Base-by-base conservation (phyloP, 2,113 vertebrate species). In the Brienomyrus brachyistius region DNA sequence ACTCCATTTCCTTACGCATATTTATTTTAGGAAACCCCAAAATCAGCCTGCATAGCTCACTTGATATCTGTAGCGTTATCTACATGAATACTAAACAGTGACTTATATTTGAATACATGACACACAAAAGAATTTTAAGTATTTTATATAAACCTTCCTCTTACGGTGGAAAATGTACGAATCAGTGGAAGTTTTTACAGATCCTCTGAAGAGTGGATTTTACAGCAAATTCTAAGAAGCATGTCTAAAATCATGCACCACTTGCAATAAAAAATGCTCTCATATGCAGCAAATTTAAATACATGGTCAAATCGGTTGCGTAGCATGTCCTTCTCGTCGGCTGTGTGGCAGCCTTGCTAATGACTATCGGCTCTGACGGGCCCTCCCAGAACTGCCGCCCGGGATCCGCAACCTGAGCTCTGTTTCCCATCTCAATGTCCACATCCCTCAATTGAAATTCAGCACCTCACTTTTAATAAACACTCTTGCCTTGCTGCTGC, bases 401-500 rank as follows among this genome's bases (percentile, higher is more conserved):
- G 13, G 74, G 35, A 80, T 40, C 74, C 17, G 35, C 74, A 40
- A 35, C 74, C 74, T 19, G n/a, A 13, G 35, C 74, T 17, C 70
- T 4, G n/a, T 70, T 70, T 80, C 74, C 74, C 35, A 43, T 80
- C 35, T 40, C 74, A 80, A 43, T 80, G 74, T 80, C 74, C 74
- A 80, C 74, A 43, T 40, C 74, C 74, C 74, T 19, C 74, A 43
- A 80, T 80, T 80, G 74, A 80, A 80, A 80, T 80, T 80, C 74
- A 80, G 74, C 74, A 4, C 74, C 74, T 80, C 74, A 80, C 74
- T 80, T 80, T 80, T 80, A 80, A 80, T 80, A 80, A 80, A 43
- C 74, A 80, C 31, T 80, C 15, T 80, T 80, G 35, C 74, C 74
- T 80, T 80, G 31, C 74, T 19, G 35, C 35, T 80, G 74, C 74